Percentiles rank a stretch among this genome's conserved stretches.
phyloP scores from a whole-genome alignment of 2,113 vertebrate genomes.

The Uria aalge region DNA sequence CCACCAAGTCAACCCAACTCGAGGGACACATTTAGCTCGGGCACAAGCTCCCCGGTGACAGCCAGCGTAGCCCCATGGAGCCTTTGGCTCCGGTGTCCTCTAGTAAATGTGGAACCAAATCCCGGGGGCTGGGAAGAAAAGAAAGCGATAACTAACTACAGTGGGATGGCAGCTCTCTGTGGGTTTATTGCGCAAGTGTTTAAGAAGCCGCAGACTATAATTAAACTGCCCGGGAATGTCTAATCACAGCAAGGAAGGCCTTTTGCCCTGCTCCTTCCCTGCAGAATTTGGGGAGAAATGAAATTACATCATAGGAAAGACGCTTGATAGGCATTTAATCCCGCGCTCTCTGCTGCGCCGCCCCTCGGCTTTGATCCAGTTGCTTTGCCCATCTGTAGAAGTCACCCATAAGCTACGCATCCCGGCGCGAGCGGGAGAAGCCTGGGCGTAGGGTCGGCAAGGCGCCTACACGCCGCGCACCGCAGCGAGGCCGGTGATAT shows the following conservation, averaged over 20 bases:
- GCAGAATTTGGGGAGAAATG: constrained; percentile 30
- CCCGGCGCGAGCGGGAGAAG: neutral
- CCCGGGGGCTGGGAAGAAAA: neutral
- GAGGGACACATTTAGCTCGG: neutral
- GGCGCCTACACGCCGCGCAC: neutral
- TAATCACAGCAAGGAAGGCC: constrained; percentile 30
- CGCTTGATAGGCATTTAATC: neutral
- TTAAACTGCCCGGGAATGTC: constrained; percentile 43
- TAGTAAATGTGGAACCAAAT: neutral
- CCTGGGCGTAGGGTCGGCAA: neutral
- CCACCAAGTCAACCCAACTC: neutral
- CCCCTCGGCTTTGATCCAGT: accelerated
- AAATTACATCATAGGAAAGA: neutral
- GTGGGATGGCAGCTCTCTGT: constrained; percentile 3
- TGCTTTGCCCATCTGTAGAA: neutral
- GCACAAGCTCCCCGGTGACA: neutral
- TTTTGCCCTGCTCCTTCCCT: constrained; percentile 7
- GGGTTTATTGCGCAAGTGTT: neutral
- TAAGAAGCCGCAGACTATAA: constrained; percentile 47
- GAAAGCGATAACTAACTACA: neutral
- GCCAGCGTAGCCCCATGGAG: neutral
- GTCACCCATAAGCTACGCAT: neutral
- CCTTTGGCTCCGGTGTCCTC: neutral
- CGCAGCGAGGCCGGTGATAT: neutral
- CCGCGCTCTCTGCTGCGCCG: accelerated